phyloP scores from a whole-genome alignment of 1,140 invertebrate species.

The Eupristina koningsbergeri region DNA sequence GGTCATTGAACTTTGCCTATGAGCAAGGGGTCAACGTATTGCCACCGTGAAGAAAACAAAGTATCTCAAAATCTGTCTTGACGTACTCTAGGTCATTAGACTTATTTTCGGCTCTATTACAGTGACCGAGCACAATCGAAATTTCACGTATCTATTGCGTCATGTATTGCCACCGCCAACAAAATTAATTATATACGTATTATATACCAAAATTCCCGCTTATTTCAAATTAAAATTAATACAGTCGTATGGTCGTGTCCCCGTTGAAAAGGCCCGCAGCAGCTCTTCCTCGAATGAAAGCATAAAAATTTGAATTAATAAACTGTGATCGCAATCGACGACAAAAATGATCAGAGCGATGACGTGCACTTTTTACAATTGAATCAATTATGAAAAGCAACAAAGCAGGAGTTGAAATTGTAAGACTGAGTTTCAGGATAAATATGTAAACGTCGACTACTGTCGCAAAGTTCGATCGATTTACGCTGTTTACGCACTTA shows the following conservation, averaged over 20 bases:
- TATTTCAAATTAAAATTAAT: slow-evolving; percentile 5
- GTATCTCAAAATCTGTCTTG: background rate
- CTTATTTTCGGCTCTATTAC: background rate
- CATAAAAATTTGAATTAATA: background rate
- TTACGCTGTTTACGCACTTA: slow-evolving; percentile 1
- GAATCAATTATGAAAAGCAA: background rate
- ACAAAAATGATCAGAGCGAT: background rate
- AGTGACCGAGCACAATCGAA: background rate
- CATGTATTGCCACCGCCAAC: background rate
- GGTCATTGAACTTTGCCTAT: slow-evolving; percentile 17
- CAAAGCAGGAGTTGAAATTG: background rate
- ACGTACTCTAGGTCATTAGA: background rate
- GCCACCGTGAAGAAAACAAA: background rate
- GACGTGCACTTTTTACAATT: background rate
- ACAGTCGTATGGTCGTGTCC: too few species aligned
- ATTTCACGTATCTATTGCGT: background rate
- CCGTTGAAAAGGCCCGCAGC: background rate
- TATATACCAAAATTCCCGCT: background rate
- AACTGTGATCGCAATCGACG: background rate
- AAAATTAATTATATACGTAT: background rate
- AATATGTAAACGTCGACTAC: background rate
- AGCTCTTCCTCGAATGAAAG: background rate
- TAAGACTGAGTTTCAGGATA: background rate
- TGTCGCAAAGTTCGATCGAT: background rate
- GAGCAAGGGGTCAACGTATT: background rate